A percentile compares a stretch with the other conserved stretches of the same genome.
Evolutionary conservation across 2,888 invertebrate species (phyloP).

Genomic region (Ophion obscuratus): DNA sequence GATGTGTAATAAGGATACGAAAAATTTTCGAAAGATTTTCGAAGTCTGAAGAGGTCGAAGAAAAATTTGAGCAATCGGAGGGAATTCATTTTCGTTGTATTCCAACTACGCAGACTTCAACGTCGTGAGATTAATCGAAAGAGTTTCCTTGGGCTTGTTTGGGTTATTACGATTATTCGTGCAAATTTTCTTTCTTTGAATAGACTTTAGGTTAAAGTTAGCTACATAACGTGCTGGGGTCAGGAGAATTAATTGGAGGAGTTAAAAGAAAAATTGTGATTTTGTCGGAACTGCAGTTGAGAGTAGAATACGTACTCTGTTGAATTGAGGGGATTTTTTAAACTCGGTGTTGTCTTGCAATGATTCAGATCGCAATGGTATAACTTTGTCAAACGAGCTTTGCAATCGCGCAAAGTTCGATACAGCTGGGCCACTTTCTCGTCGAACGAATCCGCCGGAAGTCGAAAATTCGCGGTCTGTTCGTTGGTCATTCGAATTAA

Average conservation of each 20-base stretch:
- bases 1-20: not conserved
- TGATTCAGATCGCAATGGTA: not conserved
- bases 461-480: not conserved
- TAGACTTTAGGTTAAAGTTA: not conserved
- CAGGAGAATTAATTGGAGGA: not conserved
- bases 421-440: not conserved
- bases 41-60: not conserved
- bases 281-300: not conserved
- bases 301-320: not conserved
- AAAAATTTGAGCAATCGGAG: not conserved
- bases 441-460: not conserved
- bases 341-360: no score
- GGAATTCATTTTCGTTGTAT: not conserved
- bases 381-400: not conserved
- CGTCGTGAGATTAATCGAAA: not conserved
- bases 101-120: not conserved
- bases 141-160: not conserved
- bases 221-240: not conserved
- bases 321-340: not conserved
- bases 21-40: not conserved
- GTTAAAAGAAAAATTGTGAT: not conserved
- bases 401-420: not conserved
- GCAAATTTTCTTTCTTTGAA: not conserved
- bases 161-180: not conserved
- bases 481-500: not conserved